These are phyloP conservation scores for Gymnothorax reevesii DNA, from an alignment of 2,797 vertebrate species.

Conservation along the genomic window DNA sequence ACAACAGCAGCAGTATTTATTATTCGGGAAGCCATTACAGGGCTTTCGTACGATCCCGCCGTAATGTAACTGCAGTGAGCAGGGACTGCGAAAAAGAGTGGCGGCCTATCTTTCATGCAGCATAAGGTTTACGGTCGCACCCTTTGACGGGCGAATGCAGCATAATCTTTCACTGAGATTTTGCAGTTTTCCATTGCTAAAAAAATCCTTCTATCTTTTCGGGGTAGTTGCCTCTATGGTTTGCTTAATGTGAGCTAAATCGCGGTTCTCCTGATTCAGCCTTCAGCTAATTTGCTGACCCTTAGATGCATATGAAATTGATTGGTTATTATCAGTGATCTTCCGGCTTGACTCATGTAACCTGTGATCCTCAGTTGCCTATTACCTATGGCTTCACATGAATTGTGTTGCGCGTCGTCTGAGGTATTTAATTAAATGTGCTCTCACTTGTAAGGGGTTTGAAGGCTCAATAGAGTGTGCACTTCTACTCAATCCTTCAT, in stretches of 20 bases:
- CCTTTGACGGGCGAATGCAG: not conserved
- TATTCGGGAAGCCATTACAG: not conserved
- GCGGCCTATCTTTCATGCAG: not conserved
- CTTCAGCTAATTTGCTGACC: not conserved
- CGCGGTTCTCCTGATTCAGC: not conserved
- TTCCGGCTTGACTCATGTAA: not conserved
- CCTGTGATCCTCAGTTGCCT: no score
- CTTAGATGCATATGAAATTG: not conserved
- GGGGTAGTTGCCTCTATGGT: no score
- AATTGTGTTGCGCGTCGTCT: not conserved
- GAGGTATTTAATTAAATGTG: no score
- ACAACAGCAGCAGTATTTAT: not conserved
- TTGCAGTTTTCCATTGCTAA: not conserved
- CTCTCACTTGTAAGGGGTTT: no score
- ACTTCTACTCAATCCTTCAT: no score
- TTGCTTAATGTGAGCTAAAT: not conserved
- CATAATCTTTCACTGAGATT: not conserved
- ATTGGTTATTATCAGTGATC: not conserved
- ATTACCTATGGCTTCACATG: not conserved
- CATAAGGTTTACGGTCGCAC: not conserved
- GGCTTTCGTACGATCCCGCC: not conserved
- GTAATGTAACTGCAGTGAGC: not conserved
- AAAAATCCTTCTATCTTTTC: no score
- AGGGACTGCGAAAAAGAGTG: not conserved
- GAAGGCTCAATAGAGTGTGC: no score